Evolutionary conservation across 2,113 vertebrate genomes (phyloP), one percentile per base, ranked within the genome.

Genomic region (Diphyllodes magnificus): DNA sequence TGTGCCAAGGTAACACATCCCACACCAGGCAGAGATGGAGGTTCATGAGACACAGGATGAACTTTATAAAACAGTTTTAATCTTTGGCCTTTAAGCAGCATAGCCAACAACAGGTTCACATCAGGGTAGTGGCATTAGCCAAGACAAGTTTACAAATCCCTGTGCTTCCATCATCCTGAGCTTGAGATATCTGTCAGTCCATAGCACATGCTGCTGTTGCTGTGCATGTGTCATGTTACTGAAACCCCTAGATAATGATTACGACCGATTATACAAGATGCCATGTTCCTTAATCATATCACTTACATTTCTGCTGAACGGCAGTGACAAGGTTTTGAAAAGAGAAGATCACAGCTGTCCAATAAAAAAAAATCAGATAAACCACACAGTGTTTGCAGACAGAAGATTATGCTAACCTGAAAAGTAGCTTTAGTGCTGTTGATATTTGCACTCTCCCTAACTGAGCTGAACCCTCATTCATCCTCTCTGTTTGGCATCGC

Each of bases 271-370:
- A 97, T 97, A 95, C 90, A 86, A 96, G 97, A 98, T 96, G 96
- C 96, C 96, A 97, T 85, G 89, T 97, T 97, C 95, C 96, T 97
- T 97, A 98, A 98, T 98, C 97, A 97, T 96, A 97, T 98, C 97
- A 97, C 97, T 98, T 97, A 95, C 97, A 88, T 96, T 96, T 95
- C 89, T 95, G 87, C 79, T 95, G 86, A 97, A 96, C 15, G 3
- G 94, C 70, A 87, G 87, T 97, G 97, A 98, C 97, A 97, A 96
- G 94, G 95, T 95, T 97, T 98, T 97, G 97, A 97, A 97, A 96
- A 91, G 94, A 96, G 96, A 97, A 94, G 95, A 98, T 97, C 97
- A 97, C 97, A 97, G 97, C 93, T 97, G 96, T 97, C 96, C 97
- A 96, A 97, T 63, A 94, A 97, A 90, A 83, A 77, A 64, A 94